These are phyloP conservation scores for Poecilobothrus nobilitatus DNA, from an alignment of 2,888 invertebrate genomes.

Conservation along the genomic window DNA sequence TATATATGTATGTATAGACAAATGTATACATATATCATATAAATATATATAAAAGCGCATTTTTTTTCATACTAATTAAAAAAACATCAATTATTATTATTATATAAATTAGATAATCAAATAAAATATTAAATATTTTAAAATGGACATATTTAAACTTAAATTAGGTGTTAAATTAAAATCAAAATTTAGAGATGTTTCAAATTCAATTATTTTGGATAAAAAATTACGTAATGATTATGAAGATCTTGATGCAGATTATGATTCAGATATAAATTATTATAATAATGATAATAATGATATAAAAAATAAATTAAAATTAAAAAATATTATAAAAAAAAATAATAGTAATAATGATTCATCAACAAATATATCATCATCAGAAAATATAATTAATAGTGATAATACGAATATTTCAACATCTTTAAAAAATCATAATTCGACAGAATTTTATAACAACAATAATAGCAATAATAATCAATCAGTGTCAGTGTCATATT, in stretches of 20 bases:
- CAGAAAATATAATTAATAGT: background rate
- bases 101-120: too few relatives aligned
- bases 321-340: background rate
- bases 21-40: too few relatives aligned
- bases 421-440: background rate
- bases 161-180: background rate
- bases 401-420: background rate
- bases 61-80: too few relatives aligned
- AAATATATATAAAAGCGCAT: too few relatives aligned
- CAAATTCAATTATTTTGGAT: background rate
- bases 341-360: background rate
- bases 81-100: too few relatives aligned
- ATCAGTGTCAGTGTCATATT: background rate
- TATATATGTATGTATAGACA: too few relatives aligned
- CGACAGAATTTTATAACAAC: background rate
- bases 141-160: background rate
- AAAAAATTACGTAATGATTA: slow-evolving; percentile 22
- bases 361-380: background rate
- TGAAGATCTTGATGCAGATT: slow-evolving; percentile 25
- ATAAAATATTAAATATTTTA: background rate
- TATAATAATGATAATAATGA: background rate
- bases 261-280: background rate
- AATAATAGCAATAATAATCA: background rate
- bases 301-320: background rate
- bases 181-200: slow-evolving; percentile 3